These are phyloP conservation scores for Triplophysa siluroides DNA, from an alignment of 2,113 vertebrate species.

Conservation along the genomic window DNA sequence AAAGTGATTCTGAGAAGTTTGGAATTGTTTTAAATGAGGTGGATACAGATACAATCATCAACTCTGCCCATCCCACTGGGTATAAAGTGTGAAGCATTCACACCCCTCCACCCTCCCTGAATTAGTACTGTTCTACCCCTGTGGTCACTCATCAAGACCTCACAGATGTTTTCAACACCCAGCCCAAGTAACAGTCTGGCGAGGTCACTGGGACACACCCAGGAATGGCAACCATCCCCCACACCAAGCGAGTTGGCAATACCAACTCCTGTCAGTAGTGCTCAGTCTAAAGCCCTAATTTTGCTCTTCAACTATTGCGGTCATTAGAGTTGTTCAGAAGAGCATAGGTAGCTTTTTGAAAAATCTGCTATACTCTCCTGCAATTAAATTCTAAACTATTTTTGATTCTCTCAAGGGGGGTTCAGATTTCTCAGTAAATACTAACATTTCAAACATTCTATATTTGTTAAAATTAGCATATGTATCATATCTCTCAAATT, in stretches of 20 bases:
- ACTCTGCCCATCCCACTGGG: conserved; percentile 75
- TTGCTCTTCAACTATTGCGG: conserved; percentile 26
- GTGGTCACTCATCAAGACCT: conserved; percentile 68
- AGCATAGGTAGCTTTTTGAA: background rate
- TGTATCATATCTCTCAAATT: background rate
- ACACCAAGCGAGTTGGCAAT: conserved; percentile 48
- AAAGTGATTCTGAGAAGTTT: conserved; percentile 66
- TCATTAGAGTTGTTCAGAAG: conserved; percentile 1
- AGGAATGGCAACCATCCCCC: conserved; percentile 68
- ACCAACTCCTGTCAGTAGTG: conserved; percentile 58
- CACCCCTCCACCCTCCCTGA: conserved; percentile 40
- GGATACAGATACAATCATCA: conserved; percentile 79
- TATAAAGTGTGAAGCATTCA: conserved; percentile 61
- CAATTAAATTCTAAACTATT: too few species aligned
- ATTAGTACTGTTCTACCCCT: conserved; percentile 61
- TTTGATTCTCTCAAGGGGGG: too few species aligned
- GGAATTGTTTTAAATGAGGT: conserved; percentile 78
- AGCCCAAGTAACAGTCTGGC: conserved; percentile 50
- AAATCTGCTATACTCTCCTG: background rate
- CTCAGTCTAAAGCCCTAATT: conserved; percentile 24
- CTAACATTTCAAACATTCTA: too few species aligned
- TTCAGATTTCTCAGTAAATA: too few species aligned
- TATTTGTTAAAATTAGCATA: background rate
- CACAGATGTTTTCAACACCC: conserved; percentile 52
- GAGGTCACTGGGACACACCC: conserved; percentile 58